Evolutionary conservation across 2,888 invertebrate species (phyloP).

Genomic region (Octodonta nipae): DNA sequence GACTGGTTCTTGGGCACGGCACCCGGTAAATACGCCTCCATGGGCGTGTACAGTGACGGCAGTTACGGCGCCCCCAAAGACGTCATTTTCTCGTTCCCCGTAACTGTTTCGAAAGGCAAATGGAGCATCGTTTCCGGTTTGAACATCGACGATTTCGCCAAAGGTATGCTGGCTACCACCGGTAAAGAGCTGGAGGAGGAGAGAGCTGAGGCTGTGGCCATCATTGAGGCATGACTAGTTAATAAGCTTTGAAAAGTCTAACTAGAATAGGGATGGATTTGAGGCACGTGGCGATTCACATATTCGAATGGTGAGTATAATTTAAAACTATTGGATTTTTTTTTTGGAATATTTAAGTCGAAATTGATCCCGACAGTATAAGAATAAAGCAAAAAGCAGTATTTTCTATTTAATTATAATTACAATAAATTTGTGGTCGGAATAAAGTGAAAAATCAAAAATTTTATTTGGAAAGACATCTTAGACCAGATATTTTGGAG

Average conservation of each 20-base stretch:
- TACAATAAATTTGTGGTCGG: too few species aligned
- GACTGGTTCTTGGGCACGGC: constrained; percentile 88
- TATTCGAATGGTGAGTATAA: too few species aligned
- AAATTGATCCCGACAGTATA: too few species aligned
- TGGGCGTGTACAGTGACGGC: constrained; percentile 94
- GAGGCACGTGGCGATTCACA: too few species aligned
- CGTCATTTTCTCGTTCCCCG: constrained; percentile 92
- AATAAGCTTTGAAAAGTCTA: constrained; percentile 31
- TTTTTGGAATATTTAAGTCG: too few species aligned
- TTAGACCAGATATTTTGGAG: too few species aligned
- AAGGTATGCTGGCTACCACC: constrained; percentile 70
- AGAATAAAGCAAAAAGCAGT: too few species aligned
- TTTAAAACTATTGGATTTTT: too few species aligned
- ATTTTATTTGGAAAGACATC: too few species aligned
- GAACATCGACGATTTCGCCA: constrained; percentile 67
- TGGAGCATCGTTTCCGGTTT: constrained; percentile 84
- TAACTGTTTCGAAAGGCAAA: constrained; percentile 62
- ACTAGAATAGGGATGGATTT: too few species aligned
- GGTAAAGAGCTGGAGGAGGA: constrained; percentile 83
- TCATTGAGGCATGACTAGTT: constrained; percentile 66
- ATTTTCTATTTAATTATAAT: too few species aligned
- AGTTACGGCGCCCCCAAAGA: constrained; percentile 84
- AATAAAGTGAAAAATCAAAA: too few species aligned
- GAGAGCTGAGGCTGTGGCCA: constrained; percentile 68
- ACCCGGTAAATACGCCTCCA: constrained; percentile 69